Conservation (phyloP, 2,113 vertebrate species). For the Microtus montanus region DNA sequence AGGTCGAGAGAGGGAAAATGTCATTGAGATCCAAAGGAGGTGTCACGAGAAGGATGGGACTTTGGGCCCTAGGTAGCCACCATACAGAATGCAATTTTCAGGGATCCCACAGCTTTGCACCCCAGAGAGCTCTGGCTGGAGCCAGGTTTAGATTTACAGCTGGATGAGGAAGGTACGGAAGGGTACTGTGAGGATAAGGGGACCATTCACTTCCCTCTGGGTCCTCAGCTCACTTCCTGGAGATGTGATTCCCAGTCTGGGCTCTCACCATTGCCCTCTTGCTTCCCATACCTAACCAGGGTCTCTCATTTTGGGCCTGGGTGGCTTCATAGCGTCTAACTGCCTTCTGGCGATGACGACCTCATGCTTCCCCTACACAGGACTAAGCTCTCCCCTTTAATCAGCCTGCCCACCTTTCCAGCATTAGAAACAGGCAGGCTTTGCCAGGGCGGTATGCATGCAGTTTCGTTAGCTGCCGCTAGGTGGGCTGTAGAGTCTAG, state of each 20-base stretch:
- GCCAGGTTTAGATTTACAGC: not conserved
- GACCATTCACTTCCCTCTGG: too few relatives aligned
- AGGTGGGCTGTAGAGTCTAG: conserved; percentile 42
- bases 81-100: not conserved
- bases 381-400: not conserved
- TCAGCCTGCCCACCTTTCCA: not conserved
- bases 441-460: not conserved
- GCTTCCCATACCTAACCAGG: not conserved
- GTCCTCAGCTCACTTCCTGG: not conserved
- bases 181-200: not conserved
- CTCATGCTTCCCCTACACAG: accelerated
- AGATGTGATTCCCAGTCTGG: not conserved
- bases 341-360: not conserved
- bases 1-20: not conserved
- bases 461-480: conserved; percentile 37
- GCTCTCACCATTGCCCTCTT: not conserved
- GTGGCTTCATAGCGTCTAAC: not conserved
- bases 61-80: not conserved
- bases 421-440: not conserved
- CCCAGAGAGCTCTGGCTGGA: not conserved
- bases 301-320: not conserved
- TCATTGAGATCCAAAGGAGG: not conserved
- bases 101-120: too few relatives aligned
- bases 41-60: not conserved
- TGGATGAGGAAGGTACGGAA: not conserved